Percentiles rank a stretch among this genome's conserved stretches.
phyloP scores from a whole-genome alignment of 1,140 invertebrate genomes.

The Drosophila auraria region DNA sequence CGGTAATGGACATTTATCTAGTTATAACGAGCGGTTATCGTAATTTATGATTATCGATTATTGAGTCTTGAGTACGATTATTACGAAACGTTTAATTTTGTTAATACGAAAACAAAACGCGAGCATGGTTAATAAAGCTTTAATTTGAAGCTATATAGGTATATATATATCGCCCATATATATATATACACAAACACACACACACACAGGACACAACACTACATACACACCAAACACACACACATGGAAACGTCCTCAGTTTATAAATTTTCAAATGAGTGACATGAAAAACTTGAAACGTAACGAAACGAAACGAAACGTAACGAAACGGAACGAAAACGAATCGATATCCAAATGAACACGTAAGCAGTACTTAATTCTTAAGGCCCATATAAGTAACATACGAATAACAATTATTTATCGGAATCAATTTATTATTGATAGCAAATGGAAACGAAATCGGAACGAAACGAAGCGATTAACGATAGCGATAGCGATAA shows the following conservation, averaged over 20 bases:
- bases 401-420: conserved; percentile 64
- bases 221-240: conserved; percentile 27
- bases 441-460: conserved; percentile 35
- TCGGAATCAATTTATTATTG: conserved; percentile 67
- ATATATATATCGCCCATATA: conserved; percentile 65
- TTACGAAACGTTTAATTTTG: conserved; percentile 81
- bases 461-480: conserved; percentile 29
- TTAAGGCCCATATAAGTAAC: conserved; percentile 68
- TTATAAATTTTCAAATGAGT: conserved; percentile 83
- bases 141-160: conserved; percentile 84
- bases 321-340: conserved; percentile 12
- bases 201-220: conserved; percentile 13
- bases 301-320: conserved; percentile 14
- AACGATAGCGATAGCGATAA: conserved; percentile 11
- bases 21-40: conserved; percentile 65
- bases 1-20: conserved; percentile 61
- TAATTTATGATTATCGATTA: conserved; percentile 67
- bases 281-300: conserved; percentile 54
- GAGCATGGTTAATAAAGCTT: conserved; percentile 85
- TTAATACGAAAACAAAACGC: conserved; percentile 82
- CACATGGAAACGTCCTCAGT: conserved; percentile 70
- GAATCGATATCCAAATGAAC: conserved; percentile 22
- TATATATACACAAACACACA: conserved; percentile 39
- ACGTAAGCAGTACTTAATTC: conserved; percentile 53
- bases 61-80: conserved; percentile 69